Evolutionary conservation across 1,140 invertebrate species (phyloP), one percentile per base, ranked within the genome.

Genomic region (Streblospio benedicti): DNA sequence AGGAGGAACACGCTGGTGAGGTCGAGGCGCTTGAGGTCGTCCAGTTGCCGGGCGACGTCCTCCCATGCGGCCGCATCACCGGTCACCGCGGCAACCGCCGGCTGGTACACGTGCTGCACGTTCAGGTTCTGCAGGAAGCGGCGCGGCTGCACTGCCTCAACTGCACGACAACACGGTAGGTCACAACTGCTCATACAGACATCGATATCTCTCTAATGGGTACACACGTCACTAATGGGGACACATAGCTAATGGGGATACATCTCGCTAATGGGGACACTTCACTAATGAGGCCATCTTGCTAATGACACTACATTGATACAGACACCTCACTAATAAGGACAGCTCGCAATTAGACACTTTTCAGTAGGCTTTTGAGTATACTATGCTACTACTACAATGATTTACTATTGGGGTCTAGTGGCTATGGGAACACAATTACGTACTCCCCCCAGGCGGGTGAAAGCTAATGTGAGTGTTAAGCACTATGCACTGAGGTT

Each of bases 1-100:
- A 70, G 59, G 27, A 73, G 43, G 58, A 73, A 71, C 47, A 72
- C 59, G 31, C 63, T 60, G 32, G 66, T 63, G 33, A 71, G 64
- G 12, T 62, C 60, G 41, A 64, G 61, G 2, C 63, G 59, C 23
- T 64, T 64, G 16, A 70, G 45, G 41, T 56, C 65, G 14, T 60
- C 43, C 6, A 72, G 54, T 27, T 68, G 65, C 4, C 32, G 6
- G 32, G 44, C 23, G 2, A 59, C 44, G 12, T 49, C 50, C 14
- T 44, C 54, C 0, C 44, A 30, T 12, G 59, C 45, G 6, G 31
- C 31, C 18, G 55, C n/a, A n/a, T n/a, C n/a, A n/a, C n/a, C n/a
- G n/a, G n/a, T n/a, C n/a, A n/a, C n/a, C n/a, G n/a, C n/a, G n/a
- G n/a, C n/a, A n/a, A n/a, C 43, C 44, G 70, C 60, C 27, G 57